Evolutionary conservation across 2,888 invertebrate genomes (phyloP), one percentile per base, ranked within the genome.

Genomic region (Torymus auratus): DNA sequence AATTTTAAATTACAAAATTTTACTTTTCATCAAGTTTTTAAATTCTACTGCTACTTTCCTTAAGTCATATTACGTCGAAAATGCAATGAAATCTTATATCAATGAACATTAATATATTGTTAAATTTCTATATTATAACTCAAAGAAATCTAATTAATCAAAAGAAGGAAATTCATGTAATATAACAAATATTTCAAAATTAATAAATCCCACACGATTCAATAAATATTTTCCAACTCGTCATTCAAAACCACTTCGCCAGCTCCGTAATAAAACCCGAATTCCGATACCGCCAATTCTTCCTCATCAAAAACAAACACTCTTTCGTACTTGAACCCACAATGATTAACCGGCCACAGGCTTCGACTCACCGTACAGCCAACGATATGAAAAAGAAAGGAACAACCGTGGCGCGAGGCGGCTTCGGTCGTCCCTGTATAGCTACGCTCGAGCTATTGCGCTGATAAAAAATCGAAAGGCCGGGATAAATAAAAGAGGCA

Each of bases 391-490:
- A 53, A 17, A 53, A 17, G 53, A 67, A 67, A 11, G 15, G 65
- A 50, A 50, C 4, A n/a, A 50, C n/a, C 65, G 15, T 15, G 28
- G 5, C 12, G n/a, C 14, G n/a, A 4, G n/a, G n/a, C 41, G 50
- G 20, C 10, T 53, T 10, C 20, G 23, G 2, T 53, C 4, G 53
- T 52, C 53, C 1, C 12, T 53, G 3, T 11, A 23, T 52, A 52
- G 62, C n/a, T 72, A 55, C 55, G 55, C 62, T 28, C 28, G 17
- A 20, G 52, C 67, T 62, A 50, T 72, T 15, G 67, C 50, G 15
- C 52, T 13, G 68, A 69, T 69, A 68, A 55, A 69, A 79, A 68
- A 72, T 78, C 65, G 52, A 72, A 50, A 72, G 17, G 41, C 41
- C 14, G 53, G 28, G n/a, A 78, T 67, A 68, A 72, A 78, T 72